Evolutionary conservation across 2,113 vertebrate species (phyloP).

Genomic region (Neodontobutis hainanensis): DNA sequence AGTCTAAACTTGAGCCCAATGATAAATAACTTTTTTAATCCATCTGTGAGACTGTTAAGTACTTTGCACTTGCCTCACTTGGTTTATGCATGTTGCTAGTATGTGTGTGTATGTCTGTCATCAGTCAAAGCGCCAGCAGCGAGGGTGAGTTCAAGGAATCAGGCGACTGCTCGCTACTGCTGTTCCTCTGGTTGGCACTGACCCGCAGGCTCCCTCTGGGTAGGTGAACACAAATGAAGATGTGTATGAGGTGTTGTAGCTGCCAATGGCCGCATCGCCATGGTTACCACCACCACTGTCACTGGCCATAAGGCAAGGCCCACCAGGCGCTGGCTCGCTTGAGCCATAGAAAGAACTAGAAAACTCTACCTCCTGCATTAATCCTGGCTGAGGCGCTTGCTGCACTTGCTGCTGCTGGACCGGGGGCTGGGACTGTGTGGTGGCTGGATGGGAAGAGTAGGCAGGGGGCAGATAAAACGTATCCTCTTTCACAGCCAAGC

Average conservation of each 20-base stretch:
- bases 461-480: constrained; percentile 84
- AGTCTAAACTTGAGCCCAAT: constrained; percentile 49
- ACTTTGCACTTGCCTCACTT: constrained; percentile 37
- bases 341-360: constrained; percentile 91
- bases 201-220: constrained; percentile 97
- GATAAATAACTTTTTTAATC: constrained; percentile 29
- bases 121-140: constrained; percentile 91
- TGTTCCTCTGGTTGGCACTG: constrained; percentile 91
- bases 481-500: constrained; percentile 86
- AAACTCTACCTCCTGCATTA: constrained; percentile 91
- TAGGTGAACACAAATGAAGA: constrained; percentile 99
- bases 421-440: constrained; percentile 75
- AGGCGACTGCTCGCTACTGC: constrained; percentile 93
- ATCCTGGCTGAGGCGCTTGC: constrained; percentile 73
- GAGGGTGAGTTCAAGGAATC: constrained; percentile 97
- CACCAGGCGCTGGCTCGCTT: constrained; percentile 81
- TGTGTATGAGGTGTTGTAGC: constrained; percentile 93
- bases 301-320: constrained; percentile 82
- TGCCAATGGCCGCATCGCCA: constrained; percentile 75
- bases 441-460: constrained; percentile 78
- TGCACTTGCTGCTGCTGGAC: constrained; percentile 70
- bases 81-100: constrained; percentile 31
- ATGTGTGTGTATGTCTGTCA: constrained; percentile 59
- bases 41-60: constrained; percentile 42
- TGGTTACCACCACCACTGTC: constrained; percentile 78